A percentile compares a stretch with the other conserved stretches of the same genome.
These are phyloP conservation scores for Microctonus hyperodae DNA, from an alignment of 2,888 invertebrate species.

Conservation along the genomic window DNA sequence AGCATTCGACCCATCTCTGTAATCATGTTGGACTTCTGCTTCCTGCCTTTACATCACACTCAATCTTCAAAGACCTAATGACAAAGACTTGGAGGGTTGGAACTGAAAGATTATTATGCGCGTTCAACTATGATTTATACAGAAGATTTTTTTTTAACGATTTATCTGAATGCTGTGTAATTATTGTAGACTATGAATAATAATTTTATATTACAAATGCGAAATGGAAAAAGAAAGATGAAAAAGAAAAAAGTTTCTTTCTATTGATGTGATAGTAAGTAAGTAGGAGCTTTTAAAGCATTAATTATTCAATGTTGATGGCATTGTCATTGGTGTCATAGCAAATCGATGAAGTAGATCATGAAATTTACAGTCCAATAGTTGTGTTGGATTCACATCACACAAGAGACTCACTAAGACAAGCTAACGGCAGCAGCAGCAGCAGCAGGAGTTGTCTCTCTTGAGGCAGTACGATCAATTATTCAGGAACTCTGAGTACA, in stretches of 20 bases:
- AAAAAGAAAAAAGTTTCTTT: not conserved
- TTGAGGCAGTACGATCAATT: slow-evolving; percentile 17
- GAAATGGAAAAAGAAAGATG: not conserved
- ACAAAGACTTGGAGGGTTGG: slow-evolving; percentile 10
- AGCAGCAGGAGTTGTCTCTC: too few species aligned
- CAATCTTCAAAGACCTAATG: slow-evolving; percentile 38
- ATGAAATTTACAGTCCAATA: slow-evolving; percentile 13
- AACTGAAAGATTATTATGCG: slow-evolving; percentile 28
- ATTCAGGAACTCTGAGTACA: slow-evolving; percentile 18
- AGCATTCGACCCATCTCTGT: slow-evolving; percentile 40
- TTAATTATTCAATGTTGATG: not conserved
- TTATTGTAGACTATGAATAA: not conserved
- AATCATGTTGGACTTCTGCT: slow-evolving; percentile 47
- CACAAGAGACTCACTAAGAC: not conserved
- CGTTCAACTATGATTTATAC: slow-evolving; percentile 24
- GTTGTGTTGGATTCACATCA: not conserved
- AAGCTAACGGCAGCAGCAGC: not conserved
- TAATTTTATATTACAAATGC: not conserved
- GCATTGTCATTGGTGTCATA: not conserved
- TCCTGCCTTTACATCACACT: slow-evolving; percentile 46
- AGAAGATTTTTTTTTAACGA: slow-evolving; percentile 37
- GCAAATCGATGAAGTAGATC: not conserved
- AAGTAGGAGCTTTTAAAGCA: not conserved
- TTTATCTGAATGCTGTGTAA: not conserved
- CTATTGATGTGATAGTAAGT: not conserved